These are phyloP conservation scores for Stigmatopora nigra DNA, from an alignment of 2,113 vertebrate species.

Conservation along the genomic window DNA sequence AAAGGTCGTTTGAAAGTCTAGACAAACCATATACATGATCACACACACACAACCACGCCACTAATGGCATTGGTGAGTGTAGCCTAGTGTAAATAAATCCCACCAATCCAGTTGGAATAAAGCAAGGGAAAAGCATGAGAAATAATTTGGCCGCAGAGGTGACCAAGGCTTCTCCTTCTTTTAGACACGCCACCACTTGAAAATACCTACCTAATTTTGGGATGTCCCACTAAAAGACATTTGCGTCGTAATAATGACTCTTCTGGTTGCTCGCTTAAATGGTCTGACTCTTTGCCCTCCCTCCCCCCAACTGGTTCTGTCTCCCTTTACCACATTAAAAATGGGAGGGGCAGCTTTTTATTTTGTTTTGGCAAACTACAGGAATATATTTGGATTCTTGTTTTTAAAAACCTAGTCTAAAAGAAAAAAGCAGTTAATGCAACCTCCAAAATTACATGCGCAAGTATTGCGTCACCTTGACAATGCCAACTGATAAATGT, in stretches of 20 bases:
- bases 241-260: not conserved
- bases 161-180: conserved; percentile 25
- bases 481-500: conserved; percentile 59
- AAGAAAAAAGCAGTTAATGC: conserved; percentile 66
- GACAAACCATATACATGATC: not conserved
- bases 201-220: not conserved
- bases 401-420: conserved; percentile 55
- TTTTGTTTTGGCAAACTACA: conserved; percentile 54
- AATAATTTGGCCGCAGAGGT: not conserved
- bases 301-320: conserved; percentile 24
- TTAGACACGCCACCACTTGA: conserved; percentile 18
- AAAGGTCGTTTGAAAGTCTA: not conserved
- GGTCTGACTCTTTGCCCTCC: conserved; percentile 6
- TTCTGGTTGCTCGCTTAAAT: not conserved
- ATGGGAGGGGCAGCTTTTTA: conserved; percentile 47
- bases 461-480: conserved; percentile 48
- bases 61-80: not conserved
- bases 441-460: conserved; percentile 70
- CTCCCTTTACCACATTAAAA: conserved; percentile 43
- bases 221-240: not conserved
- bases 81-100: not conserved
- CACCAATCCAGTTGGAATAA: not conserved
- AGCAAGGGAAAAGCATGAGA: not conserved
- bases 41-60: not conserved
- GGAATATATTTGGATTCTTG: conserved; percentile 83